A percentile compares a stretch with the other conserved stretches of the same genome.
Conservation (phyloP, 2,113 vertebrate species). For the Vulpes lagopus region DNA sequence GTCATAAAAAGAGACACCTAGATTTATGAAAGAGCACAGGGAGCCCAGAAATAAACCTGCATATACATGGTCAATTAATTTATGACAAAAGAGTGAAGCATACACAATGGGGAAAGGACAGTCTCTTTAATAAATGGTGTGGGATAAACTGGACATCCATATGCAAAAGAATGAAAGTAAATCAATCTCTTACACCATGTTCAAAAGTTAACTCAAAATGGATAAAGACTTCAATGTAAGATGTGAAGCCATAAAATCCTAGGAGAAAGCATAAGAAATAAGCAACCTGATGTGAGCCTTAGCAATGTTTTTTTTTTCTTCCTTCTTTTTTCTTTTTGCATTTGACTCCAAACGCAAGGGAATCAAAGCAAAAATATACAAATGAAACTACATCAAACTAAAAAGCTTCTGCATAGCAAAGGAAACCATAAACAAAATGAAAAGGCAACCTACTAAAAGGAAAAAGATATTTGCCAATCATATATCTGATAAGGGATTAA, state of each 20-base stretch:
- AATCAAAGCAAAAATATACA: background rate
- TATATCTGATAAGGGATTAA: background rate
- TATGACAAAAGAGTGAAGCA: background rate
- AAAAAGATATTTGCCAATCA: background rate
- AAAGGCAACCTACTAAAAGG: background rate
- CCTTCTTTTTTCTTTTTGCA: background rate
- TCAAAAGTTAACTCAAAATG: background rate
- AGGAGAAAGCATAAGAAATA: background rate
- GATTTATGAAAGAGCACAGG: background rate
- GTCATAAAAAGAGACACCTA: background rate
- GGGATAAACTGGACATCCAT: background rate
- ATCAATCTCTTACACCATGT: background rate
- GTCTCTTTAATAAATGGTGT: background rate
- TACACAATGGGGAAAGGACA: background rate
- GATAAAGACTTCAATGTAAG: background rate
- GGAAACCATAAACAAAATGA: background rate
- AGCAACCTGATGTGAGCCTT: background rate
- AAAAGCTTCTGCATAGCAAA: background rate
- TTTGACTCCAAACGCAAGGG: background rate
- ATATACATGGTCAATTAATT: background rate
- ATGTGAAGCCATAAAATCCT: background rate
- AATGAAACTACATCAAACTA: background rate
- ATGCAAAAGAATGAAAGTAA: background rate
- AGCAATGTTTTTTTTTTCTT: background rate
- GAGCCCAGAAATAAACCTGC: background rate